Evolutionary conservation across 2,797 vertebrate species (phyloP).

Genomic region (Atherinosoma microstoma): DNA sequence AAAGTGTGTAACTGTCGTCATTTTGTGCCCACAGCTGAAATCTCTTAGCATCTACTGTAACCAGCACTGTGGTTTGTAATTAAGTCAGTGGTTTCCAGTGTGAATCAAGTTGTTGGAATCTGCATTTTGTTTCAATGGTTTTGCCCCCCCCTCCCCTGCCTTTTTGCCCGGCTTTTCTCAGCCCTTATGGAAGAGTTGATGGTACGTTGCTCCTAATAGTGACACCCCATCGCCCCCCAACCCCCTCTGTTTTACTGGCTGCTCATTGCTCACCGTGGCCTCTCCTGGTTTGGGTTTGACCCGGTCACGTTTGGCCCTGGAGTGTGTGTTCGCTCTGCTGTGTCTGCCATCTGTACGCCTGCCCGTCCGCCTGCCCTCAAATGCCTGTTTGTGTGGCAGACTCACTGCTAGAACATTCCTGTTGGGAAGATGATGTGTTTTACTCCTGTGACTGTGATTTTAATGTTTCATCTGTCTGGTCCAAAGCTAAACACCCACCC

Average conservation of each 20-base stretch:
- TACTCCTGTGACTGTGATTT: constrained; percentile 77
- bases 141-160: constrained; percentile 32
- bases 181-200: constrained; percentile 65
- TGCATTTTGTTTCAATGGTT: constrained; percentile 79
- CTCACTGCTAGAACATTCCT: constrained; percentile 77
- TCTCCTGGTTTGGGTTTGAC: constrained; percentile 39
- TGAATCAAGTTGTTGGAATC: constrained; percentile 83
- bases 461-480: constrained; percentile 76
- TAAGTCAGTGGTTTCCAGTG: constrained; percentile 84
- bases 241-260: constrained; percentile 53
- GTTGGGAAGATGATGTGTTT: constrained; percentile 72
- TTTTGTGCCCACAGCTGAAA: constrained; percentile 86
- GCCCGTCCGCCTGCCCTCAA: constrained; percentile 70
- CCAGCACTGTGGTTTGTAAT: constrained; percentile 86
- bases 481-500: constrained; percentile 48
- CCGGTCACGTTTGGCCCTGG: constrained; percentile 10
- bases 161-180: constrained; percentile 71
- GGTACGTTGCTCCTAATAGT: constrained; percentile 68
- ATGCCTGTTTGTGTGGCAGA: constrained; percentile 77
- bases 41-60: constrained; percentile 84
- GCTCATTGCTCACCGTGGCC: constrained; percentile 48
- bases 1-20: constrained; percentile 82
- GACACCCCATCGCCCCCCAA: constrained; percentile 13
- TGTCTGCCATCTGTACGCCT: constrained; percentile 55
- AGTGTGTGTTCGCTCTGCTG: constrained; percentile 54